Base-by-base conservation (phyloP, 2,888 invertebrate genomes). In the Deilephila porcellus region DNA sequence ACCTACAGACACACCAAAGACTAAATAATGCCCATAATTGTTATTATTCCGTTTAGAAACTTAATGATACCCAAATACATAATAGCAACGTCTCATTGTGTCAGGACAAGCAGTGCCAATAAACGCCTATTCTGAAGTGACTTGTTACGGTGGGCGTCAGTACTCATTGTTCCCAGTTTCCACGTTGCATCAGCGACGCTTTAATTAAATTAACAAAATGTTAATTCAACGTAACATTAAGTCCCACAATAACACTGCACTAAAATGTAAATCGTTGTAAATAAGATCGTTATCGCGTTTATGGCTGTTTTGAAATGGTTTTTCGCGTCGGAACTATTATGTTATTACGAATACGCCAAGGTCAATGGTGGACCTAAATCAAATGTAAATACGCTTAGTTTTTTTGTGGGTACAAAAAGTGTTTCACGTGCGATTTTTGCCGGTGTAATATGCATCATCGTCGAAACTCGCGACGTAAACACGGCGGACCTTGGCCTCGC, bases 401-500 rank as follows among this genome's bases (percentile, higher is more conserved):
- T 25, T 37, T 72, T 20, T 56, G 25, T 14, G 45, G 5, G 20
- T 32, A 71, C 70, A 73, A 77, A 78, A 78, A 75, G 59, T 70
- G 73, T 72, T 78, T 76, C 75, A 77, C 75, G 82, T 83, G 81
- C 75, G 80, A 82, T 75, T 82, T 84, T 85, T 83, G 81, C 82
- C 83, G 78, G 74, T 76, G 72, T 73, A 82, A 85, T 83, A 88
- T 86, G 88, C 86, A 89, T 87, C 84, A 87, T 82, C 83, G 83
- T 77, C 78, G 81, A 81, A 82, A 83, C 83, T 78, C 80, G 85
- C 88, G 88, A 88, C 90, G 93, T 94, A 93, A 94, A 94, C 93
- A 94, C 86, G 82, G 71, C 78, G 86, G 91, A 85, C 94, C 94
- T 94, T 94, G 94, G 93, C 93, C 92, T 88, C 89, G 78, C 76